Percentiles rank a stretch among this genome's conserved stretches.
Evolutionary conservation across 2,113 vertebrate genomes (phyloP).

Genomic region (rabbit (Oryctolagus cuniculus)): mOryCun1.1 NC_091432.1:202303501-202304000

Average conservation of each 20-base stretch:
- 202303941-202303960: slow-evolving; percentile 81
- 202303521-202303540: background rate
- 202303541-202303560: background rate
- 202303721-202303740: no score
- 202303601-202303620: background rate
- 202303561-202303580: background rate
- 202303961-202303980: slow-evolving; percentile 83
- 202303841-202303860: slow-evolving; percentile 35
- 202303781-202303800: background rate
- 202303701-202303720: no score
- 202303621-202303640: background rate
- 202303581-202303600: background rate
- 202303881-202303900: background rate
- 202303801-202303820: background rate
- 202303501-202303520: background rate
- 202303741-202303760: no score
- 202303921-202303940: slow-evolving; percentile 75
- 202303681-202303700: no score
- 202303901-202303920: slow-evolving; percentile 70
- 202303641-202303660: background rate
- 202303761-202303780: background rate
- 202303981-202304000: slow-evolving; percentile 81
- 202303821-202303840: slow-evolving; percentile 16
- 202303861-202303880: background rate
- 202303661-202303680: background rate